These are phyloP conservation scores for Pangasius krempfi DNA, from an alignment of 2,797 vertebrate genomes.

Conservation along the genomic window DNA sequence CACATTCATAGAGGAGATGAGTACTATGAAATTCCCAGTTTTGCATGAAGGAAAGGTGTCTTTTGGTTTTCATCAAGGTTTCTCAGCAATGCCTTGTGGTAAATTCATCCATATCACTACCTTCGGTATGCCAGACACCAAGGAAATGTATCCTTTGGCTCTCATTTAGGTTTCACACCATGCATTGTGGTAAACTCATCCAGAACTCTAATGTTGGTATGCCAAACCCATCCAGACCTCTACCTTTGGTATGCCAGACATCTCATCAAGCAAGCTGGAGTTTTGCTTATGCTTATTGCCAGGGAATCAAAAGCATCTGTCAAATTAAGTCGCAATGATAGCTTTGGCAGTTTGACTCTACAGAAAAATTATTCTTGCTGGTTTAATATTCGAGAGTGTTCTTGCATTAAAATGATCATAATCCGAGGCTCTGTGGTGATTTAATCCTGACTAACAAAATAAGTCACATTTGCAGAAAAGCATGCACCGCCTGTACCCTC, in stretches of 20 bases:
- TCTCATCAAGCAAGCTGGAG: neutral
- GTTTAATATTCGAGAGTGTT: neutral
- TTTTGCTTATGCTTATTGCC: neutral
- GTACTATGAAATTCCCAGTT: neutral
- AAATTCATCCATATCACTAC: neutral
- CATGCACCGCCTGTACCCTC: neutral
- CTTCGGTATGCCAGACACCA: neutral
- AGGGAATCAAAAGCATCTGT: neutral
- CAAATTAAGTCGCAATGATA: neutral
- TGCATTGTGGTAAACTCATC: neutral
- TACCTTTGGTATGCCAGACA: neutral
- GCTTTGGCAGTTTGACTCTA: neutral
- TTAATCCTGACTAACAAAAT: constrained; percentile 11
- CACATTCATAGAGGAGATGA: neutral
- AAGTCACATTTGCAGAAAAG: neutral
- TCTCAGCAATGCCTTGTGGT: neutral
- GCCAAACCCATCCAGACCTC: neutral
- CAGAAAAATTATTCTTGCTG: too few relatives aligned
- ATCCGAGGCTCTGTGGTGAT: neutral
- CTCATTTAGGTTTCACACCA: neutral
- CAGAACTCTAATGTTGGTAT: neutral
- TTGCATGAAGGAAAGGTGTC: neutral
- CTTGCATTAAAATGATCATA: constrained; percentile 1
- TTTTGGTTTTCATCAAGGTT: neutral
- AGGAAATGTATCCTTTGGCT: neutral